Evolutionary conservation across 1,140 invertebrate genomes (phyloP).

Genomic region (Pectinophora gossypiella): DNA sequence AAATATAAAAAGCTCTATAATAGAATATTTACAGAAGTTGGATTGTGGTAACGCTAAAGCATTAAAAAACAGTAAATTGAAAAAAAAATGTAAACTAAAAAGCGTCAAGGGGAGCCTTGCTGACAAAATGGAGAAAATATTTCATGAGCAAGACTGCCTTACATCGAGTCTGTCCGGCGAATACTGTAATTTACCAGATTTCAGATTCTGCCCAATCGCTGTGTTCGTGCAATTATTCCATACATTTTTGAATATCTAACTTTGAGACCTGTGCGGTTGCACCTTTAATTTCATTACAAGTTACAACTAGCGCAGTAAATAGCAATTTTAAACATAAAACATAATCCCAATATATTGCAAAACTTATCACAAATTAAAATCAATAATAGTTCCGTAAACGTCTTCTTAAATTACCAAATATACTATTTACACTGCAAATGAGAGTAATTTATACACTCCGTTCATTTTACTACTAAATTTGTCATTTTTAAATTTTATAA

Average conservation of each 20-base stretch:
- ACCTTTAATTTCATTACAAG: constrained; percentile 23
- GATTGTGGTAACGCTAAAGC: constrained; percentile 37
- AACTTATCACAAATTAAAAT: constrained; percentile 57
- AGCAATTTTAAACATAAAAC: constrained; percentile 29
- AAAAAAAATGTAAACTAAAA: not conserved
- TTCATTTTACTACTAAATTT: constrained; percentile 61
- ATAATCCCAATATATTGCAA: constrained; percentile 52
- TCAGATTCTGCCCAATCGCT: constrained; percentile 29
- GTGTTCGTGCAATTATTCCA: constrained; percentile 29
- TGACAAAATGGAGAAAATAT: too few relatives aligned
- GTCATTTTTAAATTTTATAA: constrained; percentile 63
- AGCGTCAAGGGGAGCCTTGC: not conserved
- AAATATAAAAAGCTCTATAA: constrained; percentile 37
- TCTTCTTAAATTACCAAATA: constrained; percentile 45
- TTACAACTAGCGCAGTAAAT: constrained; percentile 48
- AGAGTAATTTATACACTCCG: constrained; percentile 54
- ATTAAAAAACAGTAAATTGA: constrained; percentile 1
- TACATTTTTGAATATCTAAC: too few relatives aligned
- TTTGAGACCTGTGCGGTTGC: constrained; percentile 12
- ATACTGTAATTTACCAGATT: constrained; percentile 37
- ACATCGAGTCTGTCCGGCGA: too few relatives aligned
- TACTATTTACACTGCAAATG: constrained; percentile 69
- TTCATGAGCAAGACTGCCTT: not conserved
- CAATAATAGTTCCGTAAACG: constrained; percentile 29
- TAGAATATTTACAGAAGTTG: constrained; percentile 51